Evolutionary conservation across 1,140 invertebrate genomes (phyloP), one percentile per base, ranked within the genome.

Genomic region (Atta texana): DNA sequence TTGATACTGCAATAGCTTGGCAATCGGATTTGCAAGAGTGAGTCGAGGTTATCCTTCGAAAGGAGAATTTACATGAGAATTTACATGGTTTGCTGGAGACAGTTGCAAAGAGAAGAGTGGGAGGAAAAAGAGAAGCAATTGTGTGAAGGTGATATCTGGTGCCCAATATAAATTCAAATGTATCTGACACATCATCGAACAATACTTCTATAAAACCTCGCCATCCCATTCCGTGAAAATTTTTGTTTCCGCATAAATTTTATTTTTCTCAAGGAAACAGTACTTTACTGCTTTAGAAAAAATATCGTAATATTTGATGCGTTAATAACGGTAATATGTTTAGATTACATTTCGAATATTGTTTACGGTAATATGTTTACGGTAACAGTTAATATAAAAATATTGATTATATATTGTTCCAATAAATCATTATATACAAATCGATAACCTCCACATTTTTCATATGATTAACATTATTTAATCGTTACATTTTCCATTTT

Each of bases 31-130:
- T 88, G 71, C 85, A 61, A 84, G 66, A 84, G 71, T 74, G 90
- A 87, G 82, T 82, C 88, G 85, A 61, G 76, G 74, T 91, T 90
- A 90, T 91, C 86, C 86, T 66, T 71, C 84, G 69, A 57, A 90
- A 91, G 72, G 69, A 85, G 90, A 91, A 91, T 92, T 92, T 92
- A 92, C 90, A 90, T 57, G 90, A 87, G 88, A 85, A 92, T 92
- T 90, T 89, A 90, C 88, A 74, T 64, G 64, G 87, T 69, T 88
- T 69, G 85, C 57, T 55, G 77, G 71, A 28, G 69, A 39, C 49
- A 61, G 44, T 61, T 34, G 59, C 59, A 88, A 61, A 66, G 66
- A 66, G 55, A 63, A 51, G 51, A 18, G 21, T 18, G 16, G 24
- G 16, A 12, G n/a, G 21, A 49, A 61, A 14, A 24, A 28, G 53